Conservation (phyloP, 2,113 vertebrate species). For the Hydrolagus affinis region DNA sequence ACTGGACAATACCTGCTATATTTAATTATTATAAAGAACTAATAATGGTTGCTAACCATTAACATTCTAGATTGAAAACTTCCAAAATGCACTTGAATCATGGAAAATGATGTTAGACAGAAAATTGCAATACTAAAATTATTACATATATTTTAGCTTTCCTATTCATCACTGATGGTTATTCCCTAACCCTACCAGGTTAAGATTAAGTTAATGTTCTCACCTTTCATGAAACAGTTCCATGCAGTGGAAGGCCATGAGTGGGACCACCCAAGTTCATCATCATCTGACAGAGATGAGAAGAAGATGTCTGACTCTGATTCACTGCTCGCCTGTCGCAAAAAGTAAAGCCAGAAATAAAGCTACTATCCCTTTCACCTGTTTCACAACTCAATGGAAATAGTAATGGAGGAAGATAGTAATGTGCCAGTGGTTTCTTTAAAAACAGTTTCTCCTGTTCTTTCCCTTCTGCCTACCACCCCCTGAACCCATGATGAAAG, state of each 20-base stretch:
- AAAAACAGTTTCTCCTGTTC: too few species aligned
- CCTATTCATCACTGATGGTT: not conserved
- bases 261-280: constrained; percentile 96
- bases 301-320: constrained; percentile 93
- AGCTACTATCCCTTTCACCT: not conserved
- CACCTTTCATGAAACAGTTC: constrained; percentile 98
- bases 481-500: too few species aligned
- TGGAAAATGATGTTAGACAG: too few species aligned
- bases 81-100: too few species aligned
- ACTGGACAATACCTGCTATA: too few species aligned
- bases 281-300: constrained; percentile 93
- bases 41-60: too few species aligned
- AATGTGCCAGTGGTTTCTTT: too few species aligned
- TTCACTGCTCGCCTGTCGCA: constrained; percentile 76
- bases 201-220: constrained; percentile 30
- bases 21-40: too few species aligned
- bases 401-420: not conserved
- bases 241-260: constrained; percentile 92
- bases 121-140: too few species aligned
- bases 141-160: not conserved
- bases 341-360: constrained; percentile 34
- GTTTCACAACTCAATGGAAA: not conserved
- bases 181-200: not conserved
- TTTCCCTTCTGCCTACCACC: too few species aligned
- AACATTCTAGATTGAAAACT: too few species aligned